Conservation (phyloP, 1,140 invertebrate species). For the Radopholus similis region DNA sequence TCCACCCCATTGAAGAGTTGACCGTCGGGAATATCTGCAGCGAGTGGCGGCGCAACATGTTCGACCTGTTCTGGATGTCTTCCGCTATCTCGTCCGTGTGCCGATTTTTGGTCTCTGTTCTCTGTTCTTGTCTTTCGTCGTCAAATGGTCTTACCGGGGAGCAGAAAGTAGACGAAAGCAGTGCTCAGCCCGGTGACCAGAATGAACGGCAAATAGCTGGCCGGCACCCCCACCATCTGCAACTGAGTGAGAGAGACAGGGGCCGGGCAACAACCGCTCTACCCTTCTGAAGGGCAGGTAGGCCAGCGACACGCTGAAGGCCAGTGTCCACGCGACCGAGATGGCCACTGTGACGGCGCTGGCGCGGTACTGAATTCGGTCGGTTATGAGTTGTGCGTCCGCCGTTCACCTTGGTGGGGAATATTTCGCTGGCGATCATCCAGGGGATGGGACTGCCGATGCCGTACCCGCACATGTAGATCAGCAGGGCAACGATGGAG, state of each 20-base stretch:
- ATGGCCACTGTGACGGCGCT: constrained; percentile 48
- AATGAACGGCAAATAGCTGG: constrained; percentile 56
- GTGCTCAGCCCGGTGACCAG: constrained; percentile 44
- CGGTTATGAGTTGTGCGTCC: neutral
- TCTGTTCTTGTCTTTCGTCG: constrained; percentile 9
- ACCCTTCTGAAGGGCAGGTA: constrained; percentile 54
- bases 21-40: constrained; percentile 6
- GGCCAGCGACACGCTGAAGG: constrained; percentile 45
- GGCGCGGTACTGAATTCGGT: constrained; percentile 42
- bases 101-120: constrained; percentile 36
- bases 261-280: neutral
- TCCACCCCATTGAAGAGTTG: neutral
- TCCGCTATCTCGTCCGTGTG: constrained; percentile 30
- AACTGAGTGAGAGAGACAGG: constrained; percentile 16
- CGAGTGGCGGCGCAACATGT: constrained; percentile 16
- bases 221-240: constrained; percentile 51
- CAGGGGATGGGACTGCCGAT: constrained; percentile 55
- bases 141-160: constrained; percentile 42
- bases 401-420: constrained; percentile 39
- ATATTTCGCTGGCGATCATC: constrained; percentile 55
- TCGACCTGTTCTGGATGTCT: constrained; percentile 20
- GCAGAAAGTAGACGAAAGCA: constrained; percentile 45
- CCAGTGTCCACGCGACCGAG: constrained; percentile 48
- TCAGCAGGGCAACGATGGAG: constrained; percentile 42
- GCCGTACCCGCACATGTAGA: constrained; percentile 56